Base-by-base conservation (phyloP, 2,888 invertebrate species). In the Seira sanloemensis region DNA sequence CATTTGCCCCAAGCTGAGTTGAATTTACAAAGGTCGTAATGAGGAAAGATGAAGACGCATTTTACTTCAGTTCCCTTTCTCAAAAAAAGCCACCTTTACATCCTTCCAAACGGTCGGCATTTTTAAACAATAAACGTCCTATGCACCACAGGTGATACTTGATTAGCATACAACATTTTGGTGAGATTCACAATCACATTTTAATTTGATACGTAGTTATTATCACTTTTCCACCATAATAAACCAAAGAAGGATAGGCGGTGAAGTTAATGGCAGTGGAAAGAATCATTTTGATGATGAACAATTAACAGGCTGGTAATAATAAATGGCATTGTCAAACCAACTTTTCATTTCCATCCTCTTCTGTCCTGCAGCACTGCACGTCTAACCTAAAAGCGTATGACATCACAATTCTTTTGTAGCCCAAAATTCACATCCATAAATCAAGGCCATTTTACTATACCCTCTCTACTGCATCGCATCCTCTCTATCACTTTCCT, bases 241-340 rank as follows among this genome's bases (percentile, higher is more conserved):
- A 58, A 9, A 18, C 58, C 58, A 4, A 58, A 58, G 58, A 58
- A n/a, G 58, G 58, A 58, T 7, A 16, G 7, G 58, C 2, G 58
- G n/a, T 18, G 58, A 58, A 58, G 58, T 18, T 58, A 58, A 58
- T 58, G 58, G 58, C 58, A n/a, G n/a, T 58, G n/a, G 58, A 58
- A 58, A 58, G 58, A 58, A 58, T 58, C 58, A 67, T 54, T 46
- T 65, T 79, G 79, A 65, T 65, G 72, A 79, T 80, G 66, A 74
- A 80, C 74, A 80, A 80, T 80, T 80, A 80, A 68, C 80, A 80
- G 73, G 58, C 67, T 80, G 58, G 58, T 58, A 58, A 18, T 24
- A 54, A 18, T 9, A 76, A 67, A 76, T 76, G 76, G 67, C 76
- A 76, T 76, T 76, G 76, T 76, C 67, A 76, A 76, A 74, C 16